Evolutionary conservation across 2,797 vertebrate genomes (phyloP), one percentile per base, ranked within the genome.

Genomic region (Oophaga sylvatica): DNA sequence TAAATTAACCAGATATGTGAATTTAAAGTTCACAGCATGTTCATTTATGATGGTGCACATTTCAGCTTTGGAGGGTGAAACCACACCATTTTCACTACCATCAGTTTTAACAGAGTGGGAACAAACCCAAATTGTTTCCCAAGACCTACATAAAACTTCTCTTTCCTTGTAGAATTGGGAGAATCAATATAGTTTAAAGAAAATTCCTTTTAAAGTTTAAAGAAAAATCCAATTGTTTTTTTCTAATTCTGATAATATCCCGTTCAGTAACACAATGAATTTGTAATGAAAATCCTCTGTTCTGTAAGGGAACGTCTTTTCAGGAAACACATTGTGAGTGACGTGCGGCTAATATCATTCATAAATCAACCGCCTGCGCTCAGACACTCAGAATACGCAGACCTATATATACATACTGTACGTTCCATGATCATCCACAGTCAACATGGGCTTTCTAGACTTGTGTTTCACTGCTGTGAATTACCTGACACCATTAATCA

Each of bases 401-500:
- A 41, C 75, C 65, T 84, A 41, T 48, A 73, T 71, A 63, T 81
- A 59, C 73, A 70, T 56, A 41, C 35, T 41, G 35, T 41, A 73
- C 62, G 17, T 80, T 60, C 48, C 41, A 11, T 56, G n/a, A 59
- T 70, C 87, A 82, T 83, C 81, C 87, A 67, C 73, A 10, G 56
- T 87, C 85, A 87, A 62, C 85, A 73, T 77, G 26, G 53, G 15
- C 65, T 70, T 71, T 83, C n/a, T 84, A 70, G 53, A 67, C 75
- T 68, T 26, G 20, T 79, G 73, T 84, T 88, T 77, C 81, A 60
- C n/a, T 63, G 65, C 75, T 41, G 81, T 62, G 76, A 80, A 80
- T 84, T 79, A 87, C 29, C n/a, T 83, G 73, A 84, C 82, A 62
- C 77, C 83, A 85, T 88, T 85, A 85, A 88, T 88, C 87, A 88